Evolutionary conservation across 2,888 invertebrate species (phyloP), one percentile per base, ranked within the genome.

Genomic region (Mayetiola destructor): DNA sequence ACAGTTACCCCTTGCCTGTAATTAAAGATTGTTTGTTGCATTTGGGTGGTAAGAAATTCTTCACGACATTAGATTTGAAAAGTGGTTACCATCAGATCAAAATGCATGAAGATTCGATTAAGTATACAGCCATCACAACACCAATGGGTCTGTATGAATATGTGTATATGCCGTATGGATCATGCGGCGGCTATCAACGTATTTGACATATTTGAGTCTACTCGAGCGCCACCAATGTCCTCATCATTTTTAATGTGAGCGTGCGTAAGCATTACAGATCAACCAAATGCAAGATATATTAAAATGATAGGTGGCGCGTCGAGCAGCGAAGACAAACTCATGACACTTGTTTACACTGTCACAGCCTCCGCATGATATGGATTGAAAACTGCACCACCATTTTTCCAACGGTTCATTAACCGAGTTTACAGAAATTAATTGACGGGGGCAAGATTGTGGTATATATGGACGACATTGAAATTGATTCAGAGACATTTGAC

Each of bases 391-490:
- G 55, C 36, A 3, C 55, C 55, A 55, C 9, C 55, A 2, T 21
- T n/a, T 23, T 55, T 55, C 20, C 37, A 56, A 9, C 27, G 27
- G 12, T 56, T 27, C 18, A 39, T 56, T 12, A 56, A 56, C n/a
- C 16, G n/a, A 9, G 14, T 36, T 56, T 56, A 9, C 21, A 21
- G 27, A n/a, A 35, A n/a, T 37, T 39, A 3, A 27, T 56, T n/a
- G 10, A 18, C 2, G 39, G n/a, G 16, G 35, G 36, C 23, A 10
- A 9, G 1, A 16, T 39, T 4, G 21, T 39, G 2, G n/a, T 27
- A 1, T 56, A 27, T n/a, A 21, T 55, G 37, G 55, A 55, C n/a
- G 54, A 54, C 16, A 18, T 54, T 29, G 3, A 30, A 32, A 32
- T 54, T 3, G 32, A 30, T 18, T 8, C 30, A 16, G 10, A 32